Evolutionary conservation across 2,797 vertebrate genomes (phyloP).

Genomic region (Liasis olivaceus): DNA sequence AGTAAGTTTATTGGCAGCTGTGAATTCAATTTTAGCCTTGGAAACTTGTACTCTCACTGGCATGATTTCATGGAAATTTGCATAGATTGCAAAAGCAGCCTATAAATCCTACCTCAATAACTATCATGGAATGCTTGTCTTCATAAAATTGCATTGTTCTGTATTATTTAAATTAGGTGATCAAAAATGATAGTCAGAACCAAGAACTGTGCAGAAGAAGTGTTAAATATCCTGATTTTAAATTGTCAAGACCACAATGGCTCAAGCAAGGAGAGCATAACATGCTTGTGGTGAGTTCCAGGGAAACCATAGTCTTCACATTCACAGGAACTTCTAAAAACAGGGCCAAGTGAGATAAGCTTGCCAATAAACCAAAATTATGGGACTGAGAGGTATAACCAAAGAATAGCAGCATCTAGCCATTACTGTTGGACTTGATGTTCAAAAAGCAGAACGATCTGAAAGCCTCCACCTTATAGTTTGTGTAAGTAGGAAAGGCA

Average conservation of each 20-base stretch:
- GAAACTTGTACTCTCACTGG: neutral
- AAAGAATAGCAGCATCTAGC: neutral
- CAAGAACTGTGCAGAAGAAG: neutral
- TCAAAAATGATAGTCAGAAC: neutral
- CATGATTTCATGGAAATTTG: neutral
- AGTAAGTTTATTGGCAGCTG: neutral
- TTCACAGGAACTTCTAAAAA: neutral
- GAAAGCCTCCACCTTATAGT: neutral
- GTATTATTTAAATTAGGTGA: neutral
- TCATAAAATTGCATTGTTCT: neutral
- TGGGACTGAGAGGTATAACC: neutral
- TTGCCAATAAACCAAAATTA: neutral
- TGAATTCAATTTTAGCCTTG: neutral
- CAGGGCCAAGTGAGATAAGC: neutral
- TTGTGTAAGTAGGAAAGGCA: neutral
- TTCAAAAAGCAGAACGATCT: neutral
- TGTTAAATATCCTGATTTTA: neutral
- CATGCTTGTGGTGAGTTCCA: neutral
- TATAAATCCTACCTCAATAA: neutral
- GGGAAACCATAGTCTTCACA: neutral
- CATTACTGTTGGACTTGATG: neutral
- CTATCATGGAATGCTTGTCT: neutral
- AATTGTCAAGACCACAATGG: neutral
- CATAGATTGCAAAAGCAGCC: neutral
- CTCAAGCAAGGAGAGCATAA: neutral